Evolutionary conservation across 2,888 invertebrate genomes (phyloP).

Genomic region (Dryadula phaetusa): DNA sequence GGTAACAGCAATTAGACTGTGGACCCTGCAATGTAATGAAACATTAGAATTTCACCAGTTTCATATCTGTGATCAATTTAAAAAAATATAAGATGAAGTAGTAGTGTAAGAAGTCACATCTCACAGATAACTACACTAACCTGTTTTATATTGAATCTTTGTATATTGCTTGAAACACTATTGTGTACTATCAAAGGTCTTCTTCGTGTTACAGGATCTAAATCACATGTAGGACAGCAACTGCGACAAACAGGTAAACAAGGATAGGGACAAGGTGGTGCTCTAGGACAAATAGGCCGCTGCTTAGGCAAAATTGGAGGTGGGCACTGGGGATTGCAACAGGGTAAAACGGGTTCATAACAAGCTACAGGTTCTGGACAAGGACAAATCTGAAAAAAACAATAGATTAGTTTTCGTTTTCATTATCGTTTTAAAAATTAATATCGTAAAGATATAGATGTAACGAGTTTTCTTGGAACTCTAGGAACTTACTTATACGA

Average conservation of each 20-base stretch:
- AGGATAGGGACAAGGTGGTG: constrained; percentile 75
- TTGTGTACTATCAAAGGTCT: constrained; percentile 84
- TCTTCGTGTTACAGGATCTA: constrained; percentile 84
- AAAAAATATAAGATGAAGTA: neutral
- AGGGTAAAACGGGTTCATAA: constrained; percentile 74
- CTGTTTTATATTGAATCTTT: constrained; percentile 4
- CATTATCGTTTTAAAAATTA: neutral
- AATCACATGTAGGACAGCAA: constrained; percentile 68
- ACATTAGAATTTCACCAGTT: neutral
- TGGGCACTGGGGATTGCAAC: constrained; percentile 80
- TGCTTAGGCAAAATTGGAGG: constrained; percentile 80
- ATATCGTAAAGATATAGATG: no score
- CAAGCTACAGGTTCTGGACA: constrained; percentile 74
- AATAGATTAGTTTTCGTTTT: neutral
- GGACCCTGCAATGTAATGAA: constrained; percentile 58
- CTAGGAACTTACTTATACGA: no score
- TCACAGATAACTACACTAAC: neutral
- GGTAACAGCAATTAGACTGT: constrained; percentile 58
- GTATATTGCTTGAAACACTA: constrained; percentile 70
- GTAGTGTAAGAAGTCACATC: no score
- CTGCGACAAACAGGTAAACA: constrained; percentile 78
- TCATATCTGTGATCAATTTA: neutral
- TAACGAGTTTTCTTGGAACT: no score
- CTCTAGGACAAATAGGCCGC: constrained; percentile 75
- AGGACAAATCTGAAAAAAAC: constrained; percentile 63